Percentiles rank a stretch among this genome's conserved stretches.
phyloP scores from a whole-genome alignment of 1,140 invertebrate species.

The Ceratina australensis region DNA sequence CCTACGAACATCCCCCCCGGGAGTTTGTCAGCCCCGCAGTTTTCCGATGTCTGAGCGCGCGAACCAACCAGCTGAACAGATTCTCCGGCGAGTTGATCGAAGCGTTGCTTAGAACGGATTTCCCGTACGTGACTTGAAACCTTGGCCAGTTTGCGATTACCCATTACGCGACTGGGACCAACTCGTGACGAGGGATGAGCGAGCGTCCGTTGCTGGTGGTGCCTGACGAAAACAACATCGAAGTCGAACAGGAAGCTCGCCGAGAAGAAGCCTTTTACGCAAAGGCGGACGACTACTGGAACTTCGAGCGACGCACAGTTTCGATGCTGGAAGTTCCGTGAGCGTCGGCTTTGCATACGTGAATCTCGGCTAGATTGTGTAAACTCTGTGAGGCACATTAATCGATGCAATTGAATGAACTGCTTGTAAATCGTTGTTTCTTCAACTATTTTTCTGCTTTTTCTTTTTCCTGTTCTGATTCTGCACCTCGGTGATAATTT shows the following conservation, averaged over 20 bases:
- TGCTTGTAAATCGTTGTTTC: background rate
- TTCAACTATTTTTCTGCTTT: background rate
- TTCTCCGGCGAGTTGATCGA: slow-evolving; percentile 5
- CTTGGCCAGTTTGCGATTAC: slow-evolving; percentile 68
- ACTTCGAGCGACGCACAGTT: slow-evolving; percentile 35
- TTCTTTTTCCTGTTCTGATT: background rate
- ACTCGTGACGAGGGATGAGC: slow-evolving; percentile 31
- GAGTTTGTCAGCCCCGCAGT: background rate
- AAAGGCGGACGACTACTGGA: slow-evolving; percentile 9
- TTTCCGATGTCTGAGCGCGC: background rate
- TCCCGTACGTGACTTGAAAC: slow-evolving; percentile 71
- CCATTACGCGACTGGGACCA: slow-evolving; percentile 61
- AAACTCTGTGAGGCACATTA: slow-evolving; percentile 51
- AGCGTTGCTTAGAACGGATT: slow-evolving; percentile 40
- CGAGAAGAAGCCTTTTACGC: slow-evolving; percentile 22
- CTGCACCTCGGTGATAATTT: too few relatives aligned
- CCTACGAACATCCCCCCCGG: background rate
- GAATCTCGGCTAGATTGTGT: slow-evolving; percentile 56
- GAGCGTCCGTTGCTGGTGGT: slow-evolving; percentile 40
- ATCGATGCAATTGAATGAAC: slow-evolving; percentile 43
- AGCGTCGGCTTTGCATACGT: slow-evolving; percentile 49
- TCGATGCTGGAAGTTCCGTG: slow-evolving; percentile 52
- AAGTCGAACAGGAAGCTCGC: background rate
- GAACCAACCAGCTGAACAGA: slow-evolving; percentile 7
- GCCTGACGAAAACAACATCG: slow-evolving; percentile 9